Percentiles rank a stretch among this genome's conserved stretches.
phyloP scores from a whole-genome alignment of 2,113 vertebrate species.

The Arvicanthis niloticus region DNA sequence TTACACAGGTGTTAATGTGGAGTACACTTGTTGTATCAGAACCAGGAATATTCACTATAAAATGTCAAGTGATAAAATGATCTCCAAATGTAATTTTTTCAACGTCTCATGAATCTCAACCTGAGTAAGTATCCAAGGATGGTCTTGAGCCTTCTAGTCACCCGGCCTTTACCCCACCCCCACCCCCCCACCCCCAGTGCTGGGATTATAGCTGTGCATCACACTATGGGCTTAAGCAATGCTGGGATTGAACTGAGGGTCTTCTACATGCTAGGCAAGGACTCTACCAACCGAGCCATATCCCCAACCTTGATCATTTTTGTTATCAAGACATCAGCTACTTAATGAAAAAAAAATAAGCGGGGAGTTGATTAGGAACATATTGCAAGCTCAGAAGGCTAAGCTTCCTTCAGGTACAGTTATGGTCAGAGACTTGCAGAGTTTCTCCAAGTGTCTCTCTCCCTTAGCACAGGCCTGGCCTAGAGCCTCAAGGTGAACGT shows the following conservation, averaged over 20 bases:
- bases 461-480: not conserved
- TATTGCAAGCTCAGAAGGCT: not conserved
- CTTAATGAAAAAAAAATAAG: not conserved
- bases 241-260: not conserved
- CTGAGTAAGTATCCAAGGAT: not conserved
- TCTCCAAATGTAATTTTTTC: not conserved
- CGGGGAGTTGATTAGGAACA: not conserved
- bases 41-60: not conserved
- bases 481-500: not conserved
- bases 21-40: not conserved
- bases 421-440: not conserved
- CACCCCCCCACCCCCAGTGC: too few species aligned
- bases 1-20: not conserved
- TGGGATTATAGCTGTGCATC: not conserved
- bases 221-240: not conserved
- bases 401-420: not conserved
- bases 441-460: not conserved
- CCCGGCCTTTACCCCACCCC: too few species aligned
- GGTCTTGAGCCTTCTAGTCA: not conserved
- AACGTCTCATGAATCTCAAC: not conserved
- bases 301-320: not conserved
- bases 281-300: not conserved
- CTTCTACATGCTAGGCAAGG: not conserved
- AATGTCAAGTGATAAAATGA: constrained; percentile 40
- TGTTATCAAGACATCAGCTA: not conserved